Conservation (phyloP, 2,797 vertebrate species). For the Lepus townsendii region DNA sequence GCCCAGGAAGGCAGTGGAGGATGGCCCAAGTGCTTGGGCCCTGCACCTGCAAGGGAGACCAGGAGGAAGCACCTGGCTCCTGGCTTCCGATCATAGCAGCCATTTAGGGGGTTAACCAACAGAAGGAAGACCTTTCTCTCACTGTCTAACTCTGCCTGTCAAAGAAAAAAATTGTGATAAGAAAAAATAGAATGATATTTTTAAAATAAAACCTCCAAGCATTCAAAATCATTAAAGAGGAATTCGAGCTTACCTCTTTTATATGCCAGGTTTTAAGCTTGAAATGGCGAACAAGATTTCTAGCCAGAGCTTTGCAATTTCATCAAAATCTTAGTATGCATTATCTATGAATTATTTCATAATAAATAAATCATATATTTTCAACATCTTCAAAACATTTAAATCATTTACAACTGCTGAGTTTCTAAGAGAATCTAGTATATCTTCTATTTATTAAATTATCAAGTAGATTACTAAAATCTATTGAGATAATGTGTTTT, state of each 20-base stretch:
- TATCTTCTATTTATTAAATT: constrained; percentile 24
- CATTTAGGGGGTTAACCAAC: too few relatives aligned
- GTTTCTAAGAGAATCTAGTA: neutral
- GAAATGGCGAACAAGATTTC: neutral
- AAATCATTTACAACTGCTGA: neutral
- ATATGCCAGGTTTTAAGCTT: neutral
- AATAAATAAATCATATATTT: neutral
- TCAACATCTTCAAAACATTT: constrained; percentile 29
- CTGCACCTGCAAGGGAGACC: too few relatives aligned
- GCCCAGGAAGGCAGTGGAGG: too few relatives aligned
- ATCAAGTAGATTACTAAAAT: constrained; percentile 7
- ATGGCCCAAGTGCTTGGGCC: too few relatives aligned
- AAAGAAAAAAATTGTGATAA: neutral
- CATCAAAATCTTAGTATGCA: constrained; percentile 36
- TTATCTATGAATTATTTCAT: neutral
- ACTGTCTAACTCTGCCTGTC: too few relatives aligned
- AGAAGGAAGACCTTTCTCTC: too few relatives aligned
- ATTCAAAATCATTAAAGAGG: constrained; percentile 56
- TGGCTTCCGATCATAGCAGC: too few relatives aligned
- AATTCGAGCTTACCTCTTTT: constrained; percentile 30
- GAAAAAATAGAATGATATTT: constrained; percentile 48
- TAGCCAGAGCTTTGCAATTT: neutral
- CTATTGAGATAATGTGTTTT: neutral
- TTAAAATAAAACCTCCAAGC: neutral
- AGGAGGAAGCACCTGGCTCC: too few relatives aligned